A percentile compares a stretch with the other conserved stretches of the same genome.
Evolutionary conservation across 2,888 invertebrate genomes (phyloP).

Genomic region (Clostera curtula): DNA sequence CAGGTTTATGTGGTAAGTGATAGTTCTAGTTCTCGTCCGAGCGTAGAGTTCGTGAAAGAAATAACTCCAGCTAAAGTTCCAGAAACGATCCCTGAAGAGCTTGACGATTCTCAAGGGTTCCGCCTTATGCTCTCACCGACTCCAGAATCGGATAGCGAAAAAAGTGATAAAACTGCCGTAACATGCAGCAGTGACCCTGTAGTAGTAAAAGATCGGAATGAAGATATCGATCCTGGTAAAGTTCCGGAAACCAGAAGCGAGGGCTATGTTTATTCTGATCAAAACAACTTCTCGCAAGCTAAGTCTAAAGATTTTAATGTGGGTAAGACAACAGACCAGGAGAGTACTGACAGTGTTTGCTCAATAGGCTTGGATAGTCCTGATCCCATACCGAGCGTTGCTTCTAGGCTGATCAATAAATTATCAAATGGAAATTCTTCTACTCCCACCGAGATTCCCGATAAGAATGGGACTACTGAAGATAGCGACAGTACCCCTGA

Average conservation of each 20-base stretch:
- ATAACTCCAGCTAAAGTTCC: conserved; percentile 35
- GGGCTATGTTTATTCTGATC: conserved; percentile 45
- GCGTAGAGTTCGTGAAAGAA: conserved; percentile 44
- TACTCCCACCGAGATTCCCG: conserved; percentile 50
- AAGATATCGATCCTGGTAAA: conserved; percentile 38
- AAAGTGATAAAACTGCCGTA: conserved; percentile 22
- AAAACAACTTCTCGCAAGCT: conserved; percentile 37
- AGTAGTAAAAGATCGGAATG: conserved; percentile 36
- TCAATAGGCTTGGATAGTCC: conserved; percentile 54
- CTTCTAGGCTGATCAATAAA: conserved; percentile 61
- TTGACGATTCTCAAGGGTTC: conserved; percentile 61
- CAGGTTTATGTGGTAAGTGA: conserved; percentile 23
- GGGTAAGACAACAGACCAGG: conserved; percentile 56
- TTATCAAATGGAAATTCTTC: conserved; percentile 67
- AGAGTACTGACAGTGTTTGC: conserved; percentile 57
- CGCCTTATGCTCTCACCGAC: conserved; percentile 52
- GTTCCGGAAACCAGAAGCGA: conserved; percentile 43
- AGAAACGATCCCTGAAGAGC: conserved; percentile 44
- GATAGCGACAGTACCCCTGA: conserved; percentile 60
- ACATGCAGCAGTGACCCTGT: conserved; percentile 44
- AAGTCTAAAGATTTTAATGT: conserved; percentile 32
- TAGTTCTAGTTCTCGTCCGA: conserved; percentile 34
- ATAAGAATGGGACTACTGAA: conserved; percentile 26
- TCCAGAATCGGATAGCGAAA: conserved; percentile 21
- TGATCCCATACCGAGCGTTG: conserved; percentile 44